Conservation (phyloP, 2,113 vertebrate genomes). For the Asarcornis scutulata region DNA sequence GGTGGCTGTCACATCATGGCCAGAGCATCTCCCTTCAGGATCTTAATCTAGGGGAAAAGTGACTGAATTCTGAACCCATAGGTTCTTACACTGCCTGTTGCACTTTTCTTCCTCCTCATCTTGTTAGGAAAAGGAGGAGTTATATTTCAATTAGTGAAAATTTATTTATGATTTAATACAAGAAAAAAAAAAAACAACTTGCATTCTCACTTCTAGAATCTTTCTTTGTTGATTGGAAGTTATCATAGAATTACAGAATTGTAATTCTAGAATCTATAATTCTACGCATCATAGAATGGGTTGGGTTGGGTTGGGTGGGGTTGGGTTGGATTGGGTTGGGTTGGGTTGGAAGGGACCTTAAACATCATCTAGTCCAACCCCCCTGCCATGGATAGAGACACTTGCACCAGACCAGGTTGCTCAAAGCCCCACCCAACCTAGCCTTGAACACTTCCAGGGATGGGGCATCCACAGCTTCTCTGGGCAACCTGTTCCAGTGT, state of each 20-base stretch:
- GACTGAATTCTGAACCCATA: neutral
- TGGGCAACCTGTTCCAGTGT: neutral
- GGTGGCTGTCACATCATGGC: accelerated
- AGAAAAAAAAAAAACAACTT: neutral
- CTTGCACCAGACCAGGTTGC: neutral
- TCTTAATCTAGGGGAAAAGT: neutral
- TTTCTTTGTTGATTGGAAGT: neutral
- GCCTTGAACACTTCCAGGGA: neutral
- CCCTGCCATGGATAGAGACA: neutral
- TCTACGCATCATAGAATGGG: neutral
- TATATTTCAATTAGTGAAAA: neutral
- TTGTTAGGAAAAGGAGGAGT: neutral
- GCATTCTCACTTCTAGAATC: neutral
- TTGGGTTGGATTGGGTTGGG: neutral
- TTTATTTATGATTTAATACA: neutral
- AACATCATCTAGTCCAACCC: neutral
- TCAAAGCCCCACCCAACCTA: neutral
- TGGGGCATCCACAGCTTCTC: neutral
- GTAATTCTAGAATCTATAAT: neutral
- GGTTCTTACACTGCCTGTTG: neutral
- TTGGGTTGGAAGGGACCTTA: neutral
- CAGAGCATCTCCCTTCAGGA: neutral
- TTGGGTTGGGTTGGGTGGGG: neutral
- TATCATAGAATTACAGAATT: neutral
- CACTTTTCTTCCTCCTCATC: neutral